A percentile compares a stretch with the other conserved stretches of the same genome.
Conservation (phyloP, 2,113 vertebrate genomes). For the Amblyopsis rosae region DNA sequence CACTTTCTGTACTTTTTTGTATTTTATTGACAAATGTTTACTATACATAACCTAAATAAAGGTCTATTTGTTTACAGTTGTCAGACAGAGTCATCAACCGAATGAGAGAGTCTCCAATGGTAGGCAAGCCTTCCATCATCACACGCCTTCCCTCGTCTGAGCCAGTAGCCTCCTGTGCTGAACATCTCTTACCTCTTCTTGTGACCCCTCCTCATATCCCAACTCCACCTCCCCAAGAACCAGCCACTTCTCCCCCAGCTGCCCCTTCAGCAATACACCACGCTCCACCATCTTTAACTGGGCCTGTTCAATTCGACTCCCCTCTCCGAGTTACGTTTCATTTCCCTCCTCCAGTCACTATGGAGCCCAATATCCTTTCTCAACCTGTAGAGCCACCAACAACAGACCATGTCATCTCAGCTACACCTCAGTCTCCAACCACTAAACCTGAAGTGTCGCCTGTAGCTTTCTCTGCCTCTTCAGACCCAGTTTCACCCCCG, state of each 20-base stretch:
- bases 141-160: slow-evolving; percentile 7
- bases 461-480: neutral
- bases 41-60: neutral
- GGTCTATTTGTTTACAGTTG: slow-evolving; percentile 50
- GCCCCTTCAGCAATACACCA: slow-evolving; percentile 2
- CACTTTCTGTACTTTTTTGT: too few relatives aligned
- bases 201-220: slow-evolving; percentile 14
- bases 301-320: slow-evolving; percentile 25
- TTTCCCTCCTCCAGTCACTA: slow-evolving; percentile 32
- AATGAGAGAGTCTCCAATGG: slow-evolving; percentile 56
- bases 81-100: slow-evolving; percentile 71
- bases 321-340: slow-evolving; percentile 51
- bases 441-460: neutral
- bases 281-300: neutral
- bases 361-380: slow-evolving; percentile 13
- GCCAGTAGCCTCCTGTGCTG: slow-evolving; percentile 18
- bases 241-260: slow-evolving; percentile 19
- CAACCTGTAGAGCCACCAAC: slow-evolving; percentile 15
- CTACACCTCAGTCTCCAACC: slow-evolving; percentile 1
- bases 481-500: neutral
- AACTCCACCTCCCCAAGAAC: slow-evolving; percentile 17
- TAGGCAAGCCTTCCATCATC: neutral
- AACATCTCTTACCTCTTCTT: slow-evolving; percentile 32
- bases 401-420: neutral
- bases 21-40: too few relatives aligned